phyloP scores from a whole-genome alignment of 2,797 vertebrate species.

The Xenentodon cancila region DNA sequence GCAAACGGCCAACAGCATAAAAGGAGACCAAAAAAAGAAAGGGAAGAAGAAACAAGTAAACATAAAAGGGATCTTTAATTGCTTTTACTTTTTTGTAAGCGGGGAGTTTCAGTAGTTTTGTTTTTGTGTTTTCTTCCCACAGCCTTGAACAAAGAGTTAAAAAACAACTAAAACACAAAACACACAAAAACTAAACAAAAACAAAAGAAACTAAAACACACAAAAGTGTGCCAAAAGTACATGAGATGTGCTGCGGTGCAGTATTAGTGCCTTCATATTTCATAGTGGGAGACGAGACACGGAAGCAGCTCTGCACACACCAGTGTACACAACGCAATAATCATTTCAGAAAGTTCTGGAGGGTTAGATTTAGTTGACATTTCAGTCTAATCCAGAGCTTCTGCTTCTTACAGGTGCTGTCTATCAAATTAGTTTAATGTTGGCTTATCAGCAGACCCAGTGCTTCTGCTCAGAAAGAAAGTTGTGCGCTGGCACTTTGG shows the following conservation, averaged over 20 bases:
- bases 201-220: no score
- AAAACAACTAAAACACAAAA: no score
- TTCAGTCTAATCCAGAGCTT: conserved; percentile 57
- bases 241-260: conserved; percentile 13
- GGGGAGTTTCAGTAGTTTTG: no score
- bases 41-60: no score
- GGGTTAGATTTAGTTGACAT: conserved; percentile 60
- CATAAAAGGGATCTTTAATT: no score
- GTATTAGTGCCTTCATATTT: conserved; percentile 14
- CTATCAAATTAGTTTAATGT: conserved; percentile 70
- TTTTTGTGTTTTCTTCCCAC: no score
- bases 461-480: conserved; percentile 56
- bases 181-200: no score
- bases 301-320: not conserved
- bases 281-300: not conserved
- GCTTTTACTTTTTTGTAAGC: no score
- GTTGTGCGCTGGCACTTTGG: conserved; percentile 66
- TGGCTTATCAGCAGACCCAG: conserved; percentile 70
- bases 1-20: no score
- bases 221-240: no score
- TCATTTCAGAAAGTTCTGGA: conserved; percentile 47
- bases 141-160: no score
- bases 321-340: conserved; percentile 15
- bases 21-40: no score
- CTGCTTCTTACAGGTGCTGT: conserved; percentile 55